These are phyloP conservation scores for Palaemon carinicauda DNA, from an alignment of 1,140 invertebrate species.

Conservation along the genomic window DNA sequence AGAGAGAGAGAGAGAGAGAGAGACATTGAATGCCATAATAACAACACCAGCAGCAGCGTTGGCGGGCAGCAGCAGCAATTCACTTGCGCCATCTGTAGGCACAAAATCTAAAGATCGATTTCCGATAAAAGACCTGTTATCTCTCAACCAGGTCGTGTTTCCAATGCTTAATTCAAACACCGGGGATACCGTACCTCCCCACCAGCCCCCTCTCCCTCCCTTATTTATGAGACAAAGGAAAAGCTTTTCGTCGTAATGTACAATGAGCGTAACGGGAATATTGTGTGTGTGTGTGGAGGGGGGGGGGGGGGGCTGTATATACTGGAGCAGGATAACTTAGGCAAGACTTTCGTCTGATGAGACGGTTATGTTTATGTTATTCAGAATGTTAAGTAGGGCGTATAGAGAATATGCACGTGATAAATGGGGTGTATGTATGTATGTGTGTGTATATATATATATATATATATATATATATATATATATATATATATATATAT, in stretches of 20 bases:
- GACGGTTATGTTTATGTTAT: too few relatives aligned
- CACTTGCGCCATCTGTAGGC: too few relatives aligned
- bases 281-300: too few relatives aligned
- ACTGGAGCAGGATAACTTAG: neutral
- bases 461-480: neutral
- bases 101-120: neutral
- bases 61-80: neutral
- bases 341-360: neutral
- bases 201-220: neutral
- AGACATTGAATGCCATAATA: neutral
- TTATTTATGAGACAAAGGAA: neutral
- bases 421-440: neutral
- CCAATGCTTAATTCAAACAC: too few relatives aligned
- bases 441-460: too few relatives aligned
- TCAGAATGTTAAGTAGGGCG: too few relatives aligned
- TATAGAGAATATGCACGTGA: too few relatives aligned
- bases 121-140: too few relatives aligned
- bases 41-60: neutral
- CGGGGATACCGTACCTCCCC: neutral
- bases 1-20: slow-evolving; percentile 6
- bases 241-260: too few relatives aligned
- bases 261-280: too few relatives aligned
- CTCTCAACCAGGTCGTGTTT: too few relatives aligned
- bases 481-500: neutral
- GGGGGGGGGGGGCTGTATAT: too few relatives aligned